Conservation (phyloP, 2,888 invertebrate species). For the Spilarctia lutea region DNA sequence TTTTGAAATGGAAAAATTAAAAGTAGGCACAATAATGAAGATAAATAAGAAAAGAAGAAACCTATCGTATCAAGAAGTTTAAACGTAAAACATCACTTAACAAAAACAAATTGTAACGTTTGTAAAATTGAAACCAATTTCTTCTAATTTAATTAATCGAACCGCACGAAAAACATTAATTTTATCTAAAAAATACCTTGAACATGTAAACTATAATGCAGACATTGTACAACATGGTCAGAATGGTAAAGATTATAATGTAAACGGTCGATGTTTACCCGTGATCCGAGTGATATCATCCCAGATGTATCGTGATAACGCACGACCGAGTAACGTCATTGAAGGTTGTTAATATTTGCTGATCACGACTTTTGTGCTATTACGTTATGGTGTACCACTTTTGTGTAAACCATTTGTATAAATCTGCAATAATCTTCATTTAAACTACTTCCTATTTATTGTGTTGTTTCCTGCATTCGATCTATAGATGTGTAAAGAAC, state of each 20-base stretch:
- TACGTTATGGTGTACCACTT: conserved; percentile 33
- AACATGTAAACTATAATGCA: neutral
- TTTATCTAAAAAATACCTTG: neutral
- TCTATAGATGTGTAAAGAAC: neutral
- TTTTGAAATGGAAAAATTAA: no score
- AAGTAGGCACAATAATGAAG: no score
- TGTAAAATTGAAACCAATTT: neutral
- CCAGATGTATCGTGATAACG: conserved; percentile 52
- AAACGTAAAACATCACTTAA: neutral
- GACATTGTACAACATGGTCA: neutral
- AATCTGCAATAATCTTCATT: conserved; percentile 34
- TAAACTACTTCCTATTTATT: conserved; percentile 32
- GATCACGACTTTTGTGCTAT: conserved; percentile 43
- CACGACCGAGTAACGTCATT: conserved; percentile 46
- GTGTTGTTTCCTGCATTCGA: neutral
- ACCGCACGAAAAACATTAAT: neutral
- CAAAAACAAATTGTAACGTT: neutral
- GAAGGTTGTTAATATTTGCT: conserved; percentile 34
- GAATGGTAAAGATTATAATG: neutral
- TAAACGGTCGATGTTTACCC: conserved; percentile 17
- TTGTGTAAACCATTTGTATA: conserved; percentile 25
- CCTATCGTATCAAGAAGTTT: no score
- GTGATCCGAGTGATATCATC: conserved; percentile 48
- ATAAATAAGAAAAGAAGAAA: no score
- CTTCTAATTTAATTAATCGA: neutral